Conservation (phyloP, 2,113 vertebrate species). For the Mellivora capensis region DNA sequence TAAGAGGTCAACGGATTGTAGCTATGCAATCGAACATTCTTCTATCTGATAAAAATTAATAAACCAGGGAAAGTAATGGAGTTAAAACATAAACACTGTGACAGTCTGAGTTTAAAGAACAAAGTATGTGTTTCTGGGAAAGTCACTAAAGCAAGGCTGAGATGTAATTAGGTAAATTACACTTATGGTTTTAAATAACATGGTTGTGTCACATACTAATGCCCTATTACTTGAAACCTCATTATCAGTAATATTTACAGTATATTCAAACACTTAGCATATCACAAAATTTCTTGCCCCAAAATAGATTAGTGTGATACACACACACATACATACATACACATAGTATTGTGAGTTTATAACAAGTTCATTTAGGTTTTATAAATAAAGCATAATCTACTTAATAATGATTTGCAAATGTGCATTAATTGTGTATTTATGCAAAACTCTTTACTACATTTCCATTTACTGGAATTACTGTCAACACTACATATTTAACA, state of each 20-base stretch:
- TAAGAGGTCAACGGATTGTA: not conserved
- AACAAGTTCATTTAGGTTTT: conserved; percentile 16
- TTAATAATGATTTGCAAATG: not conserved
- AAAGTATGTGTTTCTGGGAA: not conserved
- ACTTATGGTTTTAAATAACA: not conserved
- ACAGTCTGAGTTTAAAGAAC: not conserved
- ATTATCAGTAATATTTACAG: conserved; percentile 22
- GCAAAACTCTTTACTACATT: not conserved
- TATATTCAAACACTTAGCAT: not conserved
- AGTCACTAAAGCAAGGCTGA: not conserved
- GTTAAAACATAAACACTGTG: conserved; percentile 7
- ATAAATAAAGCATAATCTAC: not conserved
- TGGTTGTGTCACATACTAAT: not conserved
- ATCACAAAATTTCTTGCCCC: not conserved
- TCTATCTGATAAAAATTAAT: conserved; percentile 47
- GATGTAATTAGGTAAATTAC: not conserved
- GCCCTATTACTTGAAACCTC: not conserved
- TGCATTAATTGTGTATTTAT: not conserved
- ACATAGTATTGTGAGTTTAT: not conserved
- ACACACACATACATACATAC: not conserved
- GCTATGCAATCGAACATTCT: not conserved
- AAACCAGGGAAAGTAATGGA: conserved; percentile 2
- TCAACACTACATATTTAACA: not conserved
- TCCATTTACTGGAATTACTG: not conserved
- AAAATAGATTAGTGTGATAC: not conserved